Evolutionary conservation across 2,797 vertebrate species (phyloP), one percentile per base, ranked within the genome.

Genomic region (Cynopterus sphinx): DNA sequence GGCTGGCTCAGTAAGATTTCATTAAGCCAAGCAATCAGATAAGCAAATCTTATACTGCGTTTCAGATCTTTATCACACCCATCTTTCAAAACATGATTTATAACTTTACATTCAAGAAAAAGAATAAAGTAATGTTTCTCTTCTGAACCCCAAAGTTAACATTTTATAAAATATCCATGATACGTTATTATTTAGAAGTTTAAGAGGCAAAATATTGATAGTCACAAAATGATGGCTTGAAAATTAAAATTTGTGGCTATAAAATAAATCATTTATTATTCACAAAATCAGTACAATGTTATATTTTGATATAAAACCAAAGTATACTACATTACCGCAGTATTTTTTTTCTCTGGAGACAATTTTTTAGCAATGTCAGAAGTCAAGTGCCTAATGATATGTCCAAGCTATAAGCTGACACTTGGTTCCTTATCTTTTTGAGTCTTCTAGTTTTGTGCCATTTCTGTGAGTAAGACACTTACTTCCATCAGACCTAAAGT

Each of bases 91-190:
- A 77, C 43, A 91, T 49, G 12, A 28, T 90, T 87, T 78, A 78
- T 10, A 87, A 87, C 39, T 74, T 93, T 82, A 67, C 46, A 82
- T 68, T 78, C 41, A 92, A 94, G 57, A 81, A 94, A 90, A 94
- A 73, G 15, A 89, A 67, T 90, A 39, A 94, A 90, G 12, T 84
- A 67, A 90, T 75, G 41, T 26, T 86, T 94, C 49, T 79, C 28
- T 94, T 93, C 57, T 86, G 43, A 79, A 2, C 12, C 84, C 41
- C 41, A 90, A 91, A 91, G 28, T 87, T 95, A 81, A 74, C 7
- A 79, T 68, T 83, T 89, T 83, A 81, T 73, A 17, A 6, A 26
- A 28, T 68, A 92, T 46, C 28, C 43, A 73, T 70, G 26, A 53
- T 11, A 63, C 10, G 28, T 79, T 90, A 15, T 87, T 71, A 73